Evolutionary conservation across 2,888 invertebrate genomes (phyloP).

Genomic region (Drosophila anomelani): DNA sequence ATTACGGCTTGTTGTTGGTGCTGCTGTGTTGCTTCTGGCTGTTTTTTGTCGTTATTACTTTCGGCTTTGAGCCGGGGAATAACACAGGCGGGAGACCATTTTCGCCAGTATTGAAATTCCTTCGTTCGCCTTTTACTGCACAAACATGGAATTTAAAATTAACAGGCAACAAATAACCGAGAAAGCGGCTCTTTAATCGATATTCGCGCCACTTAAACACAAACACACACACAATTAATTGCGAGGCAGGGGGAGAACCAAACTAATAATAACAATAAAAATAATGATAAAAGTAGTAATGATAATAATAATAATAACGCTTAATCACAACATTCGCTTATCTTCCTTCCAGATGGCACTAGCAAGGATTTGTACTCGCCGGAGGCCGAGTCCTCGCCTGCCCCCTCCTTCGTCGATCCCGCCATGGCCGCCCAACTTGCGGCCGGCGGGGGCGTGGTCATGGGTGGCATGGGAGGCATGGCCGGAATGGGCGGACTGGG

Average conservation of each 20-base stretch:
- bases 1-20: slow-evolving; percentile 73
- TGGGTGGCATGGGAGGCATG: slow-evolving; percentile 18
- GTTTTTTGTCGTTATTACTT: slow-evolving; percentile 70
- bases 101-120: slow-evolving; percentile 73
- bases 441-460: slow-evolving; percentile 62
- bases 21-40: slow-evolving; percentile 53
- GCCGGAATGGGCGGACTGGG: slow-evolving; percentile 63
- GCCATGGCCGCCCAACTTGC: slow-evolving; percentile 65
- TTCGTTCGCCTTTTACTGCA: slow-evolving; percentile 65
- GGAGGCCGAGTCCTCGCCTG: slow-evolving; percentile 87
- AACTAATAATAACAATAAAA: slow-evolving; percentile 20
- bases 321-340: slow-evolving; percentile 43
- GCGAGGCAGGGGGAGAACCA: slow-evolving; percentile 5
- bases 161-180: slow-evolving; percentile 56
- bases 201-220: slow-evolving; percentile 13
- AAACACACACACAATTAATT: slow-evolving; percentile 34
- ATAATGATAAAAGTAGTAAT: slow-evolving; percentile 39
- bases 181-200: slow-evolving; percentile 51
- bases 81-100: slow-evolving; percentile 45
- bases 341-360: slow-evolving; percentile 82
- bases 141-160: slow-evolving; percentile 78
- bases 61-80: slow-evolving; percentile 56
- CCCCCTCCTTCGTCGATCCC: slow-evolving; percentile 85
- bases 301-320: slow-evolving; percentile 47
- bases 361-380: slow-evolving; percentile 92